Conservation (phyloP, 2,888 invertebrate species). For the Dorcus hopei region DNA sequence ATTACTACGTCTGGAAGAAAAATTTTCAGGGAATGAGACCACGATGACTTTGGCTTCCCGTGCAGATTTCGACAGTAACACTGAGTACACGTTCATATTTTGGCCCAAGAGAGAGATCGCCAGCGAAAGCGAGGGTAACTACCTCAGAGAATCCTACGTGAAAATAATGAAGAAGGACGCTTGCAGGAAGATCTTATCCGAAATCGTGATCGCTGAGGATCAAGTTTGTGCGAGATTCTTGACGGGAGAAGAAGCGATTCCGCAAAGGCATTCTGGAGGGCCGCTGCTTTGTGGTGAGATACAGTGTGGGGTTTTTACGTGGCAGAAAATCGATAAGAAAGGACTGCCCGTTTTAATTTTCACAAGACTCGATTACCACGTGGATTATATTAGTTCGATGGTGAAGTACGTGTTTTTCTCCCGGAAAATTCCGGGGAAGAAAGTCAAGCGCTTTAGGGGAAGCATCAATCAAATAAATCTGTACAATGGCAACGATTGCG, state of each 20-base stretch:
- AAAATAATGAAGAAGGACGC: slow-evolving; percentile 1
- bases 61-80: no score
- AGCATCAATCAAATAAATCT: slow-evolving; percentile 5
- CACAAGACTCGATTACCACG: slow-evolving; percentile 16
- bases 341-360: slow-evolving; percentile 11
- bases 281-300: slow-evolving; percentile 10
- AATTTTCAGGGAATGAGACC: neutral
- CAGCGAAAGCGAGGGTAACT: neutral
- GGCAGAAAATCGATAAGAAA: neutral
- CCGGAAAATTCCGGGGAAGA: neutral
- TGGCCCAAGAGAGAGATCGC: slow-evolving; percentile 7
- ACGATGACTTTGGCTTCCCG: no score
- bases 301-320: slow-evolving; percentile 16
- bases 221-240: slow-evolving; percentile 12
- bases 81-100: slow-evolving; percentile 3
- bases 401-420: neutral
- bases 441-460: neutral
- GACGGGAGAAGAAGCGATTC: neutral
- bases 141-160: neutral
- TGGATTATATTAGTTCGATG: slow-evolving; percentile 7
- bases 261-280: slow-evolving; percentile 6
- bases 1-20: slow-evolving; percentile 8
- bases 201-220: slow-evolving; percentile 6
- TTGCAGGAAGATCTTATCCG: neutral
- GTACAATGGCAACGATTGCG: neutral